Base-by-base conservation (phyloP, 2,113 vertebrate species). In the Gallinago undulata region DNA sequence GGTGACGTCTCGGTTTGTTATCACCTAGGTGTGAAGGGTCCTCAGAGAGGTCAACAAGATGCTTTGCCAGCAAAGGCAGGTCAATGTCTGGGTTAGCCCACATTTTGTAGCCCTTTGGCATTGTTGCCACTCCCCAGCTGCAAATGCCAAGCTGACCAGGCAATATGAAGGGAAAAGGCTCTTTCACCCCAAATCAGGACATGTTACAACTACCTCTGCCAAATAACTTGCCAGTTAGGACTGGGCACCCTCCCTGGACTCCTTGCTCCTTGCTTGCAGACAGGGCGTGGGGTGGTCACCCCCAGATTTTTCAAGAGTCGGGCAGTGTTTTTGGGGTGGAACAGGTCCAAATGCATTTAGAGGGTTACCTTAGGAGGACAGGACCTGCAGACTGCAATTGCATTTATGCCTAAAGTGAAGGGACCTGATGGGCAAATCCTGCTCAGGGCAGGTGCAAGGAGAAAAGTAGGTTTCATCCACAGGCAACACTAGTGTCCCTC, bases 1-100 rank as follows among this genome's bases (percentile, higher is more conserved):
- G 4, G 53, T n/a, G 87, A 86, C 0, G 0, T 43, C 18, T n/a
- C 0, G 0, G 50, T 51, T 63, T 91, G 87, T 81, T 87, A 45
- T 63, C 41, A 17, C n/a, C 28, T 67, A 62, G 33, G 48, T 25
- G 19, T 56, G 86, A 88, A 92, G 23, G 30, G 25, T 68, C 19
- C 41, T 74, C 1, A 2, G 55, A 70, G 30, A 74, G 56, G 19
- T 30, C 64, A 69, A 28, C 0, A 0, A 31, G 11, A 45, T 47
- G 31, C 22, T 76, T 75, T 45, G 9, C n/a, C 73, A 50, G 74
- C n/a, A 69, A 87, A 30, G 33, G 30, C 45, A 64, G 31, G 25
- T n/a, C 28, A 55, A 1, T 21, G 66, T 43, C 77, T 89, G 63
- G 3, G 4, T 72, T 85, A 25, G 13, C 28, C 13, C 13, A 1